Base-by-base conservation (phyloP, 2,797 vertebrate species). In the Sciurus carolinensis region DNA sequence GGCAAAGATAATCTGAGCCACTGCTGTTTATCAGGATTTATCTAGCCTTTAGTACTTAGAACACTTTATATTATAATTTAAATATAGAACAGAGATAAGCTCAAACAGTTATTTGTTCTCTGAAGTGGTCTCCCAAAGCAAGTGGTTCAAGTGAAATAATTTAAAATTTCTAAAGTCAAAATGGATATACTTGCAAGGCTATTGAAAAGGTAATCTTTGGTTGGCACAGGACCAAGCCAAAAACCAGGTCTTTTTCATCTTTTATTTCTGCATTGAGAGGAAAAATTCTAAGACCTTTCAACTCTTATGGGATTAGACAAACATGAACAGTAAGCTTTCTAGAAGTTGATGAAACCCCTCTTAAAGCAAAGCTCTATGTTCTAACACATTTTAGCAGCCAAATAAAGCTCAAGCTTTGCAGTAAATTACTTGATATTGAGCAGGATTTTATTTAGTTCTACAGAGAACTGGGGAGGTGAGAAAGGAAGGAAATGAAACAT, bases 151-250 rank as follows among this genome's bases (percentile, higher is more conserved):
- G 72, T 84, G 88, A 79, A 95, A 36, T 80, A 88, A 95, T 85
- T 95, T 92, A 94, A 84, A 85, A 72, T 75, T 93, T 91, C 42
- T 82, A 52, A 94, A 93, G 39, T 90, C 73, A 94, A 97, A 94
- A n/a, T 94, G 79, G 93, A 96, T 95, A 88, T 79, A 88, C 15
- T 47, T 36, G 17, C 28, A 95, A 86, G 69, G 39, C 69, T 57
- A 69, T 42, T 90, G 57, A 93, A 33, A 92, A 95, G 39, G 30
- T 69, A 92, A 95, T 79, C 50, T 66, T 89, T 95, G n/a, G 36
- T 14, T 95, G 83, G 54, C 84, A 62, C 2, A 59, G 18, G 18
- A 75, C 50, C 15, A 89, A 47, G 36, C 2, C 20, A 26, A 10
- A 15, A 77, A 95, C 75, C 20, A 80, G 22, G 3, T 54, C 59